Evolutionary conservation across 2,888 invertebrate species (phyloP).

Genomic region (Lasioglossum zephyrum): DNA sequence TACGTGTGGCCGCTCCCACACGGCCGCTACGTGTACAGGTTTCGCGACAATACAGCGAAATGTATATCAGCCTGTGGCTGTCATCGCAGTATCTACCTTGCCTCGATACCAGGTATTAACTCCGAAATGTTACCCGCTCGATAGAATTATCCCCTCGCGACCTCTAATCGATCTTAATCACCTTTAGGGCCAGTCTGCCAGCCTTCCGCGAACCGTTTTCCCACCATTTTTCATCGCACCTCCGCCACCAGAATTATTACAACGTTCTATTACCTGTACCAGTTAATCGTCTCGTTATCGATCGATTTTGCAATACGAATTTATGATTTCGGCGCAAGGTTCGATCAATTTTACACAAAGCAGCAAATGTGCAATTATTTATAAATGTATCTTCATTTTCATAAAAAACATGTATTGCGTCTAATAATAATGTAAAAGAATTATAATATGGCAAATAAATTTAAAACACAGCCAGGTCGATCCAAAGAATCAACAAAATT

Average conservation of each 20-base stretch:
- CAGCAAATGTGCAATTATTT: too few species aligned
- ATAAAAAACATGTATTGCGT: too few species aligned
- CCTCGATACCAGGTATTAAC: constrained; percentile 13
- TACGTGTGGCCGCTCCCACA: neutral
- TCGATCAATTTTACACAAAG: too few species aligned
- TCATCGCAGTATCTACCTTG: constrained; percentile 18
- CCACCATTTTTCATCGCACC: neutral
- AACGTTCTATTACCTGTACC: neutral
- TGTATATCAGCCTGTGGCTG: constrained; percentile 56
- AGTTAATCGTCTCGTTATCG: neutral
- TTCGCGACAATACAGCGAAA: constrained; percentile 57
- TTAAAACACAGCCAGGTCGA: too few species aligned
- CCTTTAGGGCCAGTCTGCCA: neutral
- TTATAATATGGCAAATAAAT: too few species aligned
- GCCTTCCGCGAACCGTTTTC: neutral
- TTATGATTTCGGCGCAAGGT: too few species aligned
- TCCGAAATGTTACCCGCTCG: neutral
- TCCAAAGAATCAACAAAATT: too few species aligned
- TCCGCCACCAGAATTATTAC: neutral
- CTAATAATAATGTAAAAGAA: too few species aligned
- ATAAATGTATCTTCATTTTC: too few species aligned
- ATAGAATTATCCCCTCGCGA: neutral
- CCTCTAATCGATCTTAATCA: neutral
- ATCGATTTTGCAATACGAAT: neutral
- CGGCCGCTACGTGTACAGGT: constrained; percentile 43